These are phyloP conservation scores for Euplagia quadripunctaria DNA, from an alignment of 2,888 invertebrate species.

Conservation along the genomic window DNA sequence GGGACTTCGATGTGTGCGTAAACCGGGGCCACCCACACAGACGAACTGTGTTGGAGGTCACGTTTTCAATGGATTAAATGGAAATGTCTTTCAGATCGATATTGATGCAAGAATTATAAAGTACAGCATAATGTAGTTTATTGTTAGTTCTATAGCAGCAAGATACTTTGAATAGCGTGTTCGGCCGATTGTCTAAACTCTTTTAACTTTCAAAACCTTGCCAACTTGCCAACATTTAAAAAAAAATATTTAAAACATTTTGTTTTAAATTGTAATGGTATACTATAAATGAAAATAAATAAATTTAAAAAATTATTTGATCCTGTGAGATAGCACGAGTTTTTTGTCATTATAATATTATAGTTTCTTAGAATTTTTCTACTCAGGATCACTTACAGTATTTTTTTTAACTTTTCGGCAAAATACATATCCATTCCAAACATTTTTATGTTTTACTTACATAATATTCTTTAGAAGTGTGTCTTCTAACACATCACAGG, in stretches of 20 bases:
- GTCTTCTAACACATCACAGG: constrained; percentile 58
- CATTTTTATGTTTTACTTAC: constrained; percentile 24
- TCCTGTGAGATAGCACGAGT: not conserved
- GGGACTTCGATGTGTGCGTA: constrained; percentile 68
- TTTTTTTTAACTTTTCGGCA: not conserved
- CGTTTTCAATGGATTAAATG: constrained; percentile 60
- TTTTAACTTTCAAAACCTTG: not conserved
- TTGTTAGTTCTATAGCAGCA: not conserved
- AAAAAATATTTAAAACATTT: too few species aligned
- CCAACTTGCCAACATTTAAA: not conserved
- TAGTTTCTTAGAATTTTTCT: not conserved
- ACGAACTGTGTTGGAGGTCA: constrained; percentile 70
- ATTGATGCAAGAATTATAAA: not conserved
- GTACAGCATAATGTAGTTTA: not conserved
- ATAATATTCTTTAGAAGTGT: constrained; percentile 32
- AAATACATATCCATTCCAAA: not conserved
- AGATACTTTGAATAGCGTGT: too few species aligned
- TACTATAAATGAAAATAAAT: too few species aligned
- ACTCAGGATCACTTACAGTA: not conserved
- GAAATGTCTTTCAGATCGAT: constrained; percentile 23
- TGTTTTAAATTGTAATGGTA: too few species aligned
- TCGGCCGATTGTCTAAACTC: not conserved
- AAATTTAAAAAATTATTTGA: not conserved
- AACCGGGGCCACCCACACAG: constrained; percentile 66
- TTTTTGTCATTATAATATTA: not conserved